phyloP scores from a whole-genome alignment of 2,888 invertebrate species.

The Myathropa florea region DNA sequence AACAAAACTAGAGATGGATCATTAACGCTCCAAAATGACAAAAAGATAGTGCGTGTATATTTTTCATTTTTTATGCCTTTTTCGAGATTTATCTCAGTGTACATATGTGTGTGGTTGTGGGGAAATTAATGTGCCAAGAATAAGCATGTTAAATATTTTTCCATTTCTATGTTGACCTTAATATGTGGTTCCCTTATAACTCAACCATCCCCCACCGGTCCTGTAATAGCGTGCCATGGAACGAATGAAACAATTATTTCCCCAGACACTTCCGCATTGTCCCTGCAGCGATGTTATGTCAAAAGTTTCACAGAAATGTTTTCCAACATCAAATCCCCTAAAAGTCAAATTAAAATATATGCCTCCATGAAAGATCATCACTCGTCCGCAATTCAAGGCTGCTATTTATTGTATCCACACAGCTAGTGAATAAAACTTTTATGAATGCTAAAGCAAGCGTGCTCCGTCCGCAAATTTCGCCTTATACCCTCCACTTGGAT shows the following conservation, averaged over 20 bases:
- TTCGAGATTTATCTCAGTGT: too few relatives aligned
- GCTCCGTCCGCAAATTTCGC: background rate
- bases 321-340: slow-evolving; percentile 16
- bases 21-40: too few relatives aligned
- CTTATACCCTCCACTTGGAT: background rate
- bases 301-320: slow-evolving; percentile 1
- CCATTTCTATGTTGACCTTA: too few relatives aligned
- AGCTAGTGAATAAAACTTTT: slow-evolving; percentile 10
- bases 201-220: too few relatives aligned
- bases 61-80: too few relatives aligned
- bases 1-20: too few relatives aligned
- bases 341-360: slow-evolving; percentile 1
- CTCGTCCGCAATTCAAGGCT: background rate
- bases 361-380: background rate
- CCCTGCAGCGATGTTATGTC: background rate
- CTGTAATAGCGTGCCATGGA: background rate
- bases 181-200: too few relatives aligned
- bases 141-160: too few relatives aligned
- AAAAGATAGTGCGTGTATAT: too few relatives aligned
- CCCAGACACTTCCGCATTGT: background rate
- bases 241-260: background rate
- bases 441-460: slow-evolving; percentile 12
- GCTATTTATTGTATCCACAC: background rate
- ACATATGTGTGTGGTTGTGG: too few relatives aligned
- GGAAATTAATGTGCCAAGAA: too few relatives aligned